A percentile compares a stretch with the other conserved stretches of the same genome.
These are phyloP conservation scores for Eclectus roratus DNA, from an alignment of 2,113 vertebrate species.

Conservation along the genomic window DNA sequence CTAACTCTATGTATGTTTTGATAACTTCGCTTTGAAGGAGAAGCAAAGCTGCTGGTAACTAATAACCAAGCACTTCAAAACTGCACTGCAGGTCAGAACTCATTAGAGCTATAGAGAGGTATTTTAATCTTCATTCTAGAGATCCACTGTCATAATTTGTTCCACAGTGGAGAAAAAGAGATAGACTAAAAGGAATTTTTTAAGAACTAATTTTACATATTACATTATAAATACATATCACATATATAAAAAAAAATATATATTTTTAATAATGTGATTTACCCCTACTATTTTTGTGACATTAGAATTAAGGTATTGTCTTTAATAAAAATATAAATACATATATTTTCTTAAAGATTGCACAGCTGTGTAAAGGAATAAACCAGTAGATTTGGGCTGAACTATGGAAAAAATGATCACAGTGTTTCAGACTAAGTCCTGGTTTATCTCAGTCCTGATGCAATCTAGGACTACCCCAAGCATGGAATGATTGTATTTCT, in stretches of 20 bases:
- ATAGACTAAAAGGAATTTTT: neutral
- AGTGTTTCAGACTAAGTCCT: neutral
- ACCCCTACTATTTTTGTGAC: neutral
- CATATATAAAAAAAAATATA: neutral
- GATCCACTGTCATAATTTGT: neutral
- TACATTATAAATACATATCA: too few relatives aligned
- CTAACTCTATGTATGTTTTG: neutral
- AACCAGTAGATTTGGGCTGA: neutral
- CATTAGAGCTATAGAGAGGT: neutral
- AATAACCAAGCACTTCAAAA: neutral
- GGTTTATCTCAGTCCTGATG: neutral
- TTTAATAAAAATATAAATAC: neutral
- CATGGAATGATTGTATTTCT: neutral
- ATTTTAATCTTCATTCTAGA: neutral
- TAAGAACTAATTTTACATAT: neutral
- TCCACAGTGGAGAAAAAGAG: neutral
- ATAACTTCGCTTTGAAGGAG: neutral
- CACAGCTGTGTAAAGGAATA: neutral
- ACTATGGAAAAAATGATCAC: fast-evolving
- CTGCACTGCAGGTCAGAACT: neutral
- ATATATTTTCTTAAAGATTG: neutral
- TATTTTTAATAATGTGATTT: neutral
- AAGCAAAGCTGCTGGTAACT: neutral
- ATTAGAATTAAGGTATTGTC: neutral
- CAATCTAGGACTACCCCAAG: neutral